Conservation (phyloP, 2,888 invertebrate genomes). For the Oconnorella tubifera region DNA sequence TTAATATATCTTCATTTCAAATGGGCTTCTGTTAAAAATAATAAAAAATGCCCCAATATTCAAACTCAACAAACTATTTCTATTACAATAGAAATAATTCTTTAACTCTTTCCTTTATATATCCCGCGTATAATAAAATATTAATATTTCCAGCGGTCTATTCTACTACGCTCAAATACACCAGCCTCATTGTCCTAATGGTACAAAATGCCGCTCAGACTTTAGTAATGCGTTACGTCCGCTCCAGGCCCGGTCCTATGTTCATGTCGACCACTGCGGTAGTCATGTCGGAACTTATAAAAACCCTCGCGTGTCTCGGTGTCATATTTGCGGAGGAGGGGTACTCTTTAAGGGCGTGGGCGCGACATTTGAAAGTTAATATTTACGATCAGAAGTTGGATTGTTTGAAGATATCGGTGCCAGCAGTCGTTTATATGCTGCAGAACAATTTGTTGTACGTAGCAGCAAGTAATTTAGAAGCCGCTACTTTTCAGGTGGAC, state of each 20-base stretch:
- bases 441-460: conserved; percentile 97
- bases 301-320: conserved; percentile 75
- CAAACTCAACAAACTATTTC: no score
- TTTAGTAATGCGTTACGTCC: conserved; percentile 89
- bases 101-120: no score
- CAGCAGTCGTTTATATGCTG: conserved; percentile 87
- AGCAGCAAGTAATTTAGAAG: conserved; percentile 94
- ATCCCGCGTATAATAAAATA: no score
- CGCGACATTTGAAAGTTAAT: conserved; percentile 46
- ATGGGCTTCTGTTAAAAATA: no score
- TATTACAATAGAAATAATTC: no score
- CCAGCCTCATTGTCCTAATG: conserved; percentile 84
- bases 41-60: no score
- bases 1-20: no score
- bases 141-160: no score
- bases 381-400: conserved; percentile 64
- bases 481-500: conserved; percentile 97
- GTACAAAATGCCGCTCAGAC: conserved; percentile 94
- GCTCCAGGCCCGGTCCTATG: conserved; percentile 80
- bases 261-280: conserved; percentile 92
- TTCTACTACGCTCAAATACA: conserved; percentile 60
- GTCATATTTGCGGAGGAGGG: conserved; percentile 67
- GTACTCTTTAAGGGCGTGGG: conserved; percentile 30
- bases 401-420: conserved; percentile 71
- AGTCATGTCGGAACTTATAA: conserved; percentile 83